phyloP scores from a whole-genome alignment of 2,797 vertebrate species.

The Nothura maculosa region DNA sequence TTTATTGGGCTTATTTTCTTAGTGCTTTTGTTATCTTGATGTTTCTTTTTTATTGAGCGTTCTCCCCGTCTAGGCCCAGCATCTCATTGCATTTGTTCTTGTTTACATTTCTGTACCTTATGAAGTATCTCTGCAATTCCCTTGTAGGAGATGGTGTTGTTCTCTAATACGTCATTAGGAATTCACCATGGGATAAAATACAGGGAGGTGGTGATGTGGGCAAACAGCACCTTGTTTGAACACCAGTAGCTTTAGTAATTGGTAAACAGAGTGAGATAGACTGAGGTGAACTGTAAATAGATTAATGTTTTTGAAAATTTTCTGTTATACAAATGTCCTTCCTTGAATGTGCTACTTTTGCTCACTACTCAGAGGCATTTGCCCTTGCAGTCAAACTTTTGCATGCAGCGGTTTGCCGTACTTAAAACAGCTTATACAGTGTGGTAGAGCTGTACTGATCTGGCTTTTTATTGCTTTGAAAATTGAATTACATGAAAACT shows the following conservation, averaged over 20 bases:
- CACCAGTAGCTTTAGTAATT: neutral
- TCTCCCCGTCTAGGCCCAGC: neutral
- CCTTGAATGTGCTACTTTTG: neutral
- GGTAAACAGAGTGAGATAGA: neutral
- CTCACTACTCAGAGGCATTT: neutral
- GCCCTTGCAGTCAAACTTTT: neutral
- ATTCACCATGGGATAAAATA: neutral
- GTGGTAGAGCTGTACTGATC: neutral
- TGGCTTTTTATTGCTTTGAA: neutral
- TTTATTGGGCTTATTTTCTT: neutral
- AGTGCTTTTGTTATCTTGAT: neutral
- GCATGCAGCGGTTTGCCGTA: accelerated
- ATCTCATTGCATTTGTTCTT: neutral
- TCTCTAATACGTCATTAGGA: neutral
- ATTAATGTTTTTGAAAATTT: neutral
- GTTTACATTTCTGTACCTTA: neutral
- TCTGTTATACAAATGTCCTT: neutral
- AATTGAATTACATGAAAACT: neutral
- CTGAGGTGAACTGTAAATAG: neutral
- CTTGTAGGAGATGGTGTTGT: neutral
- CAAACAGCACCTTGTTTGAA: constrained; percentile 19
- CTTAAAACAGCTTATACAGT: neutral
- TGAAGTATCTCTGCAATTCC: neutral
- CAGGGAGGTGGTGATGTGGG: neutral
- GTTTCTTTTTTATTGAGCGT: neutral